Base-by-base conservation (phyloP, 2,888 invertebrate species). In the Pristionchus japonicus region DNA sequence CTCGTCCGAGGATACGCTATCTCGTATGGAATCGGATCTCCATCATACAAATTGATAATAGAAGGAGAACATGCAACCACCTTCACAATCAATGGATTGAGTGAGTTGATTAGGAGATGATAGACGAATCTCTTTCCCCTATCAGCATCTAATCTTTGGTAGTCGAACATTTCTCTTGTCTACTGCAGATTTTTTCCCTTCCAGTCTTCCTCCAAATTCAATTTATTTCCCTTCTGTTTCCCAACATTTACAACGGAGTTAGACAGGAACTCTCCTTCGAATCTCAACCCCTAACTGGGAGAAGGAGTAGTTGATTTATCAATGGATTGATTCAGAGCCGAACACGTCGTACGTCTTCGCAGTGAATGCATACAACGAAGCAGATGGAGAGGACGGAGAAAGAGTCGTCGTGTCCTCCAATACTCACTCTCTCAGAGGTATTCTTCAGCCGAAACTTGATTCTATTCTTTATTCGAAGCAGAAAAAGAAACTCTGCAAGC, bases 321-420 rank as follows among this genome's bases (percentile, higher is more conserved):
- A n/a, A n/a, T n/a, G n/a, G n/a, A n/a, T 40, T 74, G 23, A 7
- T 90, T 64, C 88, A 92, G 92, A 88, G 1, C 91, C 92, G 17
- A 90, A 90, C 83, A 94, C 93, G 3, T 91, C 92, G 17, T 94
- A 94, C 87, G 93, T 94, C 13, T 93, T 94, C 87, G 92, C 94
- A 0, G 90, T 94, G 52, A 92, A 92, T 43, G 93, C 94, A 0
- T 94, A 94, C 90, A 94, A 94, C 74, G 94, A 94, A 88, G 94
- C 94, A 1, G 92, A 92, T 13, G 93, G 92, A 27, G 94, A 94
- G 87, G 94, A 94, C 74, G 93, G 93, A 52, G 92, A 92, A 52
- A 90, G 90, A 70, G 92, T 91, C 64, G 90, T 92, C 89, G 57
- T 92, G 83, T 89, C 91, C 23, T 91, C 91, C 74, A 92, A 88